phyloP scores from a whole-genome alignment of 2,113 vertebrate species.

The Scophthalmus maximus region DNA sequence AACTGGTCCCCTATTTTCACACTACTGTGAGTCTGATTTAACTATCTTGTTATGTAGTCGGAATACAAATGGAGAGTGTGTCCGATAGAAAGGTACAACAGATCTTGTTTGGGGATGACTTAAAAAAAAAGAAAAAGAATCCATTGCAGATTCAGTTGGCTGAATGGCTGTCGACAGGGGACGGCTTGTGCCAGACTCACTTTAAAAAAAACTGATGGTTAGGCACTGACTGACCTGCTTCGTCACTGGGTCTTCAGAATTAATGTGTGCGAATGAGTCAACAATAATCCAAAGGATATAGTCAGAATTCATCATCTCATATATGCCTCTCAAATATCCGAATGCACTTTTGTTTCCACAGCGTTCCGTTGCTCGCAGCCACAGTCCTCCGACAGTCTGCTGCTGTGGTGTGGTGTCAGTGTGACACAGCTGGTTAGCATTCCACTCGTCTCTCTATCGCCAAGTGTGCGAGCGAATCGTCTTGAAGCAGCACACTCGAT shows the following conservation, averaged over 20 bases:
- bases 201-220: no score
- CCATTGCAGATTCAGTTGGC: no score
- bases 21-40: constrained; percentile 38
- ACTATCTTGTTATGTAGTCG: constrained; percentile 1
- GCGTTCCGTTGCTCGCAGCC: constrained; percentile 29
- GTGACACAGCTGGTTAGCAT: constrained; percentile 57
- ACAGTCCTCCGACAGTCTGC: constrained; percentile 13
- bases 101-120: no score
- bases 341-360: constrained; percentile 9
- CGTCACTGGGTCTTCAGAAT: no score
- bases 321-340: constrained; percentile 14
- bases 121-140: no score
- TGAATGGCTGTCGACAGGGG: no score
- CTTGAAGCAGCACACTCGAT: constrained; percentile 65
- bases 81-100: background rate
- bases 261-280: no score
- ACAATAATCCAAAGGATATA: no score
- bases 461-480: constrained; percentile 50
- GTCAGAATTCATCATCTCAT: no score
- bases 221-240: no score
- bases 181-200: no score
- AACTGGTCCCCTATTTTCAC: constrained; percentile 30
- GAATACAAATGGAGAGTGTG: constrained; percentile 37
- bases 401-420: constrained; percentile 14
- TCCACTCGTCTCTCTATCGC: constrained; percentile 49